phyloP scores from a whole-genome alignment of 2,113 vertebrate species.

The Narcine bancroftii region DNA sequence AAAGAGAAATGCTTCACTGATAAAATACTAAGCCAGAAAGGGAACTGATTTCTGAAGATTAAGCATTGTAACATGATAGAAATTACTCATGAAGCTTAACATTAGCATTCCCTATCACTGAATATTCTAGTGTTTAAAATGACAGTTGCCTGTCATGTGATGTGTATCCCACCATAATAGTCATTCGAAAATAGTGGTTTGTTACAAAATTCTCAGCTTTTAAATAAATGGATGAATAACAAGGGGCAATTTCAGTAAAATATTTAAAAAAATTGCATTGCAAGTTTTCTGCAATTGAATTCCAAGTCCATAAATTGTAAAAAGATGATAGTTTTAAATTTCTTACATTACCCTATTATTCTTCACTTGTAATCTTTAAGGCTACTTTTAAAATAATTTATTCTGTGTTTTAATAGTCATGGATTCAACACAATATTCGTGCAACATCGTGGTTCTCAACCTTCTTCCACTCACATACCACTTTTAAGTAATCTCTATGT shows the following conservation, averaged over 20 bases:
- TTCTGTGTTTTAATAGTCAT: too few relatives aligned
- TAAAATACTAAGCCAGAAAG: neutral
- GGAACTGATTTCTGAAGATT: neutral
- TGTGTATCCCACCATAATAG: too few relatives aligned
- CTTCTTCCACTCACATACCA: too few relatives aligned
- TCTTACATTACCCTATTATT: too few relatives aligned
- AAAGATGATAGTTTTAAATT: too few relatives aligned
- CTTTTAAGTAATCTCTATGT: too few relatives aligned
- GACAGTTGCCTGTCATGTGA: neutral
- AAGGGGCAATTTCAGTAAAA: neutral
- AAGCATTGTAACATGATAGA: neutral
- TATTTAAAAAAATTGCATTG: neutral
- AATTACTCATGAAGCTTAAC: neutral
- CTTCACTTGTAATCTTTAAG: too few relatives aligned
- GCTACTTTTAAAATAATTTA: too few relatives aligned
- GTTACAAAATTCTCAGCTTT: neutral
- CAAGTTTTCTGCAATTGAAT: neutral
- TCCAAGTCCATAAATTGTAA: neutral
- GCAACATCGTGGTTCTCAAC: too few relatives aligned
- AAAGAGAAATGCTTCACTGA: neutral
- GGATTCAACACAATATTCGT: too few relatives aligned
- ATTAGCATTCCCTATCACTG: neutral
- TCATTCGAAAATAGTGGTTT: too few relatives aligned
- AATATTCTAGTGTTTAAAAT: neutral
- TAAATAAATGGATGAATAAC: neutral